Evolutionary conservation across 2,888 invertebrate genomes (phyloP), one percentile per base, ranked within the genome.

Genomic region (Andrena bicolor): DNA sequence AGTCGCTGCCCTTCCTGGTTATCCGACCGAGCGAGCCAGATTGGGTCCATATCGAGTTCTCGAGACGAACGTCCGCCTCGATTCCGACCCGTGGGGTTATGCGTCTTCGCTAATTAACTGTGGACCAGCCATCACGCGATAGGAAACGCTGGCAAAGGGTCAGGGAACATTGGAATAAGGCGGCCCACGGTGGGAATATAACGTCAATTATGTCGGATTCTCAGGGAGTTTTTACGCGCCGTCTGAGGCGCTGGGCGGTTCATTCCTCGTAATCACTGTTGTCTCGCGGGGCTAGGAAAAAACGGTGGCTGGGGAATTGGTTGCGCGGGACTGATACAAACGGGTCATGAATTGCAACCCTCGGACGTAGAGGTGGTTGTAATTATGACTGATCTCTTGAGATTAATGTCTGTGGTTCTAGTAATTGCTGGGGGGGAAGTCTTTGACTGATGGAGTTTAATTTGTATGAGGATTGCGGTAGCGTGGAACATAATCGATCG

Each of bases 81-180:
- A 13, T 58, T 74, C 65, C 70, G 60, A 69, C 64, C 79, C 61
- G 70, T 60, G 65, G 65, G 76, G 76, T 81, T 89, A 86, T 90
- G 88, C 90, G 86, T 90, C 90, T 90, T 86, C 83, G 84, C 89
- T 90, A 90, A 91, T 91, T 91, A 91, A 90, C 89, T 80, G 82
- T 72, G 76, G 84, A 71, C 73, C 56, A 48, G 23, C 72, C 56
- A 74, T 69, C 60, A 51, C 72, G 61, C 51, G 72, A 63, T 69
- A 56, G 64, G 51, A 51, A 69, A 51, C 30, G 32, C 56, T 26
- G 28, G 60, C 53, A 53, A 69, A 72, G 82, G 84, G 16, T 72
- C 68, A 72, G 76, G 73, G 87, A 85, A 84, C 89, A 91, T 89
- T 89, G 89, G 86, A 90, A 90, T 90, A 85, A 88, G 88, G 86